Base-by-base conservation (phyloP, 1,140 invertebrate species). In the Papilio polyxenes region DNA sequence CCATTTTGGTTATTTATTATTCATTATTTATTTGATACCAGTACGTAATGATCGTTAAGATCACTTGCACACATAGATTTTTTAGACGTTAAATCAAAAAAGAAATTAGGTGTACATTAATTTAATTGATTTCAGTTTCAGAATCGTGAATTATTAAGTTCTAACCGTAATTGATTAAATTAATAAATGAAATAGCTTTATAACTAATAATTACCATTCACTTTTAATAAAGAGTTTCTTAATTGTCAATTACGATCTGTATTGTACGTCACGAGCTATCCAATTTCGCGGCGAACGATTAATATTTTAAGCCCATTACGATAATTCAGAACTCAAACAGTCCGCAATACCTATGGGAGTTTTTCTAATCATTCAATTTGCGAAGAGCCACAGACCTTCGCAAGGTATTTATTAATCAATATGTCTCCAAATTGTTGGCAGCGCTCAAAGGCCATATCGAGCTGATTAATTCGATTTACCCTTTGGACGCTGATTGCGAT, bases 401-500 rank as follows among this genome's bases (percentile, higher is more conserved):
- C 72, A 79, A 82, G 85, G 84, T 86, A 84, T 88, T 89, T 90
- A 90, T 89, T 88, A 87, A 90, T 90, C 87, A 87, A 84, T 88
- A 86, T 85, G 85, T 85, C 86, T 89, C 84, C 83, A 87, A 90
- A 89, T 87, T 84, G 84, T 86, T 85, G 84, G 78, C 88, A 86
- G 85, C 86, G 86, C 87, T 92, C 89, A 92, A 92, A 92, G 90
- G 90, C 87, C 83, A 85, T 85, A 86, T 87, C 82, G 87, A 88
- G 85, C 88, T 84, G 86, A 92, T 92, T 92, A 89, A 91, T 92
- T 90, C 86, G 85, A 91, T 91, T 90, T 89, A 85, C 86, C 85
- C 85, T 83, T 83, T 89, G 85, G 84, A 88, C 86, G 88, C 86
- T 92, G 91, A 93, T 93, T 93, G 90, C 89, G 85, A 89, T 83